Percentiles rank a stretch among this genome's conserved stretches.
phyloP scores from a whole-genome alignment of 2,888 invertebrate genomes.

The Pyrrhosoma nymphula region DNA sequence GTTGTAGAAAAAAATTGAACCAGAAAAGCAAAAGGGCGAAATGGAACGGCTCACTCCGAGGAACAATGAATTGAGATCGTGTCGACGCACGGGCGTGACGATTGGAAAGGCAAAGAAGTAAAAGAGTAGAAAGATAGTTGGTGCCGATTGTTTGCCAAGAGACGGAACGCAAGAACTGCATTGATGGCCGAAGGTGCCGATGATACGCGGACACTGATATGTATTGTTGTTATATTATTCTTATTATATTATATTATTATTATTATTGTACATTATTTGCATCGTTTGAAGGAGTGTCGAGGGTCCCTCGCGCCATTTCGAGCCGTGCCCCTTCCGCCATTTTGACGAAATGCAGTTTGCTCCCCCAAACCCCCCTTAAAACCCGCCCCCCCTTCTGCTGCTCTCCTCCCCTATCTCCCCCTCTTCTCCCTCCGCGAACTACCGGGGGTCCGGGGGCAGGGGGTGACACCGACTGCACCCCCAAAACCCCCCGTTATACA shows the following conservation, averaged over 20 bases:
- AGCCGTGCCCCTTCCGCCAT: background rate
- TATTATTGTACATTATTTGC: slow-evolving; percentile 30
- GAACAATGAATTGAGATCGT: background rate
- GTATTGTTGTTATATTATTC: background rate
- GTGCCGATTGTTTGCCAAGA: slow-evolving; percentile 33
- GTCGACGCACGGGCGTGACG: background rate
- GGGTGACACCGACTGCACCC: background rate
- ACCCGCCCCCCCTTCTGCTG: background rate
- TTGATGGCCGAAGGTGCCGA: slow-evolving; percentile 38
- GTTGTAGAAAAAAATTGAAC: background rate
- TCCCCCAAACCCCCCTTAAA: background rate
- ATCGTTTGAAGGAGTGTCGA: background rate
- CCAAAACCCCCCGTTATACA: no score
- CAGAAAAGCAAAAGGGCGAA: background rate
- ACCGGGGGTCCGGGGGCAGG: slow-evolving; percentile 2
- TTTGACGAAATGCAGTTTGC: background rate
- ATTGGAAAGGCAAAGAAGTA: background rate
- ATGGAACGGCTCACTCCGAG: background rate
- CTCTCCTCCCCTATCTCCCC: slow-evolving; percentile 64
- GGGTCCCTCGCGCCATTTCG: background rate
- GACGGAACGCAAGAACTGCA: background rate
- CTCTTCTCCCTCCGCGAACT: slow-evolving; percentile 38
- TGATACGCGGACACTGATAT: background rate
- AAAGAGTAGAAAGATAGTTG: background rate
- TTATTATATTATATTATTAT: slow-evolving; percentile 10